Conservation (phyloP, 2,888 invertebrate species). For the Agriopis leucophaearia region DNA sequence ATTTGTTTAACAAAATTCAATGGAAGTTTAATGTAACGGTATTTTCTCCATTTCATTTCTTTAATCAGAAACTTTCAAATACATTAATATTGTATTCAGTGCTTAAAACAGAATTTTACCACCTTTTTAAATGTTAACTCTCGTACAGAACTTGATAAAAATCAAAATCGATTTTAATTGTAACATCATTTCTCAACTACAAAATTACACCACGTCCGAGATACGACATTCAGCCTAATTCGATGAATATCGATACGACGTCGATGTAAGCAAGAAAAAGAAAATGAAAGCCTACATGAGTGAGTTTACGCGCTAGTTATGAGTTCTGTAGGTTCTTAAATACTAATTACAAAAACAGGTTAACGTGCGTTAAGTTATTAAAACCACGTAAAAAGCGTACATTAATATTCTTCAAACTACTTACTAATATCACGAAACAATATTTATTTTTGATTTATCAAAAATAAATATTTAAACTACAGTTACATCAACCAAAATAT, state of each 20-base stretch:
- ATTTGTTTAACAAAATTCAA: not conserved
- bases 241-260: constrained; percentile 34
- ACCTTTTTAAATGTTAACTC: constrained; percentile 7
- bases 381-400: too few relatives aligned
- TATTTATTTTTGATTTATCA: too few relatives aligned
- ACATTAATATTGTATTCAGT: not conserved
- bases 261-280: constrained; percentile 24
- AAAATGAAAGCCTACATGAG: constrained; percentile 5
- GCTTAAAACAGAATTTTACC: not conserved
- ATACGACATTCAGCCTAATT: constrained; percentile 36
- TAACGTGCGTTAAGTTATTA: too few relatives aligned
- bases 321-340: constrained; percentile 11
- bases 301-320: not conserved
- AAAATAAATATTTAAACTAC: too few relatives aligned
- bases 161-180: constrained; percentile 26
- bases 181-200: constrained; percentile 25
- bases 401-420: too few relatives aligned
- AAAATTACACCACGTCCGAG: constrained; percentile 27
- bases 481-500: too few relatives aligned
- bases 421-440: too few relatives aligned
- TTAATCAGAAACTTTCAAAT: too few relatives aligned
- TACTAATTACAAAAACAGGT: not conserved
- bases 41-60: not conserved
- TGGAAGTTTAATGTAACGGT: not conserved
- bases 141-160: constrained; percentile 1